phyloP scores from a whole-genome alignment of 2,113 vertebrate genomes.

The Dromas ardeola region DNA sequence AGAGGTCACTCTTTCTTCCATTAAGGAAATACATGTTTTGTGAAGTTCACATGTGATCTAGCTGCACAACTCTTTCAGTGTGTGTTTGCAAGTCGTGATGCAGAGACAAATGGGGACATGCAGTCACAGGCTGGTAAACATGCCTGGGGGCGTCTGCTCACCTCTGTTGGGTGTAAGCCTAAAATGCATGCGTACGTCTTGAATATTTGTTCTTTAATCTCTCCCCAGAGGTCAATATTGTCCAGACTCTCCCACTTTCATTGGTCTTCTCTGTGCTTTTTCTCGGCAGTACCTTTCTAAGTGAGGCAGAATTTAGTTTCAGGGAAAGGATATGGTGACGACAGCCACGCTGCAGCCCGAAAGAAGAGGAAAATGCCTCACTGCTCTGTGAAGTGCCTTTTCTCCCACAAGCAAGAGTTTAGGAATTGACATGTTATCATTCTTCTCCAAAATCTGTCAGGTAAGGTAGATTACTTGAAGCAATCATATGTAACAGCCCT shows the following conservation, averaged over 20 bases:
- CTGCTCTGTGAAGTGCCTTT: background rate
- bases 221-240: background rate
- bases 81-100: background rate
- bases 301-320: background rate
- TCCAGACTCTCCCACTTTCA: background rate
- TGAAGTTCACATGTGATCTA: background rate
- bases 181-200: accelerated
- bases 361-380: background rate
- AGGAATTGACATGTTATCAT: background rate
- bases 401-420: background rate
- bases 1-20: background rate
- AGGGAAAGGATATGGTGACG: background rate
- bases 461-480: background rate
- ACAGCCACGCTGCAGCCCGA: background rate
- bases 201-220: background rate
- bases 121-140: background rate
- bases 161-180: background rate
- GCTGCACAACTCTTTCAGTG: accelerated
- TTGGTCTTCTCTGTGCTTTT: background rate
- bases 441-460: background rate
- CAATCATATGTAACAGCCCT: background rate
- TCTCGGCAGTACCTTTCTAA: background rate
- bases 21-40: background rate
- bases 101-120: background rate
- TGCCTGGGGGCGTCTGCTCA: background rate